phyloP scores from a whole-genome alignment of 2,113 vertebrate species.

The Dinomys branickii region DNA sequence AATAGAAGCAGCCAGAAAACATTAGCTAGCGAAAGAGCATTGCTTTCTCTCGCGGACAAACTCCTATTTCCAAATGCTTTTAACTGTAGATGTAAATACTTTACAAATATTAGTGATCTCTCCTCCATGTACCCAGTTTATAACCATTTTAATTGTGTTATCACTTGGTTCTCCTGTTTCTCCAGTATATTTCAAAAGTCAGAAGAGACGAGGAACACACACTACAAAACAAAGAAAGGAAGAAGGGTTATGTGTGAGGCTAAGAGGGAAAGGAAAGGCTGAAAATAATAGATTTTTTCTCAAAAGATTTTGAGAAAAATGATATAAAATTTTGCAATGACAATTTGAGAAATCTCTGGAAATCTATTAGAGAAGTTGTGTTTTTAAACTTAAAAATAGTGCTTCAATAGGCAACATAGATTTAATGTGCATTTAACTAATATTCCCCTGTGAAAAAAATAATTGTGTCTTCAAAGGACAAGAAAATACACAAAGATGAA shows the following conservation, averaged over 20 bases:
- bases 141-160: not conserved
- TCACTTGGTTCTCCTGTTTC: not conserved
- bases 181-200: not conserved
- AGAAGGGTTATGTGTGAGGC: not conserved
- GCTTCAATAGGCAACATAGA: not conserved
- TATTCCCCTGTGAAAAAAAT: slow-evolving; percentile 16
- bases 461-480: not conserved
- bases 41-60: not conserved
- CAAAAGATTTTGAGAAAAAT: not conserved
- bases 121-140: too few species aligned
- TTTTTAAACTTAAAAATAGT: not conserved
- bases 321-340: not conserved
- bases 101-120: not conserved
- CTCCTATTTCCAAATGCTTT: not conserved
- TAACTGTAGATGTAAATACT: not conserved
- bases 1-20: not conserved
- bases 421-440: slow-evolving; percentile 1
- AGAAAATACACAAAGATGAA: not conserved
- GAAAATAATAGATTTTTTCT: not conserved
- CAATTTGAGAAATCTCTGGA: not conserved
- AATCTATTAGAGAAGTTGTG: not conserved
- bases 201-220: not conserved
- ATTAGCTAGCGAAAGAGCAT: not conserved
- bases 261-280: not conserved
- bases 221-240: not conserved